A percentile compares a stretch with the other conserved stretches of the same genome.
These are phyloP conservation scores for Halocynthia aurantium DNA, from an alignment of 23 tunicate species.

Conservation along the genomic window DNA sequence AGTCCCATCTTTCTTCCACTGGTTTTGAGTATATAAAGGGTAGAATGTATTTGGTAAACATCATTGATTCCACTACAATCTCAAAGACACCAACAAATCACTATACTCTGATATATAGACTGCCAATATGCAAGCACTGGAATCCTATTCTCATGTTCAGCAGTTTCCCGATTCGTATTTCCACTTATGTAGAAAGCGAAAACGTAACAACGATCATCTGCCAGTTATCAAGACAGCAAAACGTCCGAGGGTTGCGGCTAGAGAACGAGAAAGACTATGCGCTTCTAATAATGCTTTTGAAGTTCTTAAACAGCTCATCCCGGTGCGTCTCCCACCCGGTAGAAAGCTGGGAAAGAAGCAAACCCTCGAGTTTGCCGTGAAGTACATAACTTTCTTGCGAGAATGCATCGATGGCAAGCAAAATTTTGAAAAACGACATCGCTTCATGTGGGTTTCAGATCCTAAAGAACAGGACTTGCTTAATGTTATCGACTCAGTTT, in stretches of 20 bases:
- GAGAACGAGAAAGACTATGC: background rate
- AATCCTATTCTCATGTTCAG: no score
- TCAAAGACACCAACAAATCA: no score
- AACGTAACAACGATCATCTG: no score
- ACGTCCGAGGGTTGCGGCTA: background rate
- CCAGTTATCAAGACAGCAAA: no score
- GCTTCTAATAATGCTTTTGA: conserved; percentile 2
- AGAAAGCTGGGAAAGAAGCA: conserved; percentile 16
- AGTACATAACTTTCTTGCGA: conserved; percentile 1
- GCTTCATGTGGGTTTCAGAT: conserved; percentile 20
- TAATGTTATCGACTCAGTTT: conserved; percentile 6
- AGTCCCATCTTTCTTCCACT: no score
- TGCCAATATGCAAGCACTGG: no score
- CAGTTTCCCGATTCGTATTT: no score
- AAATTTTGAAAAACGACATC: conserved; percentile 6
- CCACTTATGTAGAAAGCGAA: no score
- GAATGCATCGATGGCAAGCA: conserved; percentile 8
- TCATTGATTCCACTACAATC: no score
- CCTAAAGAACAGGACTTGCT: conserved; percentile 19
- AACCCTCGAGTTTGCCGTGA: conserved; percentile 2
- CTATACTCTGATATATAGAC: no score
- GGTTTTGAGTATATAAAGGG: no score
- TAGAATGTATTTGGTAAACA: no score
- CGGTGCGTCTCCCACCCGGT: conserved; percentile 10
- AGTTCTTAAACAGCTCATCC: background rate